These are phyloP conservation scores for Phrynosoma platyrhinos DNA, from an alignment of 2,113 vertebrate species.

Conservation along the genomic window DNA sequence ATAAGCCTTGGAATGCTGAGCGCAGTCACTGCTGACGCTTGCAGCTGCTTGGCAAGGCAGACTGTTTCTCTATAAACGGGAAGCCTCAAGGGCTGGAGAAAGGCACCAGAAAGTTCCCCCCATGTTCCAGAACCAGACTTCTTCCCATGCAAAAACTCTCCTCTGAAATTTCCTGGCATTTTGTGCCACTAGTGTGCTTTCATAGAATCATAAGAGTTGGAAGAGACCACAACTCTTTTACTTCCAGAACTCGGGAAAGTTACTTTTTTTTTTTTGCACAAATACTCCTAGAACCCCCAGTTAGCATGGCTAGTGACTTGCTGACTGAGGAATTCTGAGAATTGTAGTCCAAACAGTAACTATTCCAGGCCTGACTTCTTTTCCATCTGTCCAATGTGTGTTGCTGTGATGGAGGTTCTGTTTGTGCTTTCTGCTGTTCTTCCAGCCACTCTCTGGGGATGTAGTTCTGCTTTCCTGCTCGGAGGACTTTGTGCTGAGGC, in stretches of 20 bases:
- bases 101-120: constrained; percentile 10
- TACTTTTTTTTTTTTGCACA: no score
- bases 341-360: neutral
- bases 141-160: neutral
- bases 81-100: constrained; percentile 9
- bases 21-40: neutral
- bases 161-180: neutral
- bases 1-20: constrained; percentile 82
- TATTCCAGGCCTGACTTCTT: neutral
- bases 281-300: no score
- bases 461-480: constrained; percentile 2
- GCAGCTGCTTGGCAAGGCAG: constrained; percentile 39
- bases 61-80: constrained; percentile 22
- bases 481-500: constrained; percentile 1
- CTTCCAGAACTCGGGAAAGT: no score
- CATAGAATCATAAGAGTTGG: no score
- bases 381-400: neutral
- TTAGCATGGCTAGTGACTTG: no score
- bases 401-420: neutral
- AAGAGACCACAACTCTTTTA: no score
- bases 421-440: constrained; percentile 1
- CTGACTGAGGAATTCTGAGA: no score
- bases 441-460: neutral
- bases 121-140: neutral
- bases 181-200: neutral